Evolutionary conservation across 1,140 invertebrate species (phyloP).

Genomic region (Pemphigus obesinymphae): DNA sequence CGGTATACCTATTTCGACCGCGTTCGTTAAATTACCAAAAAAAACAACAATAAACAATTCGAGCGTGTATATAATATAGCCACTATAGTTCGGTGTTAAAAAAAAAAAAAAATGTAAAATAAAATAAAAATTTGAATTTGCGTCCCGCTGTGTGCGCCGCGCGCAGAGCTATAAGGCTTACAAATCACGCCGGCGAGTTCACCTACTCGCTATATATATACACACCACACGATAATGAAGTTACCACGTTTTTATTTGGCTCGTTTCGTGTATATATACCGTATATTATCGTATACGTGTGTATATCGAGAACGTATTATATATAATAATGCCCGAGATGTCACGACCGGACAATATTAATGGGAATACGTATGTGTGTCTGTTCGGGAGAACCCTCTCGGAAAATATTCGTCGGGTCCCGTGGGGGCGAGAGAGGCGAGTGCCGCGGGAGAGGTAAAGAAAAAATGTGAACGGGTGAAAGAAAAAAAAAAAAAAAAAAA

Average conservation of each 20-base stretch:
- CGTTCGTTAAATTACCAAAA: constrained; percentile 37
- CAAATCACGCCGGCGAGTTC: constrained; percentile 27
- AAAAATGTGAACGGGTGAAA: neutral
- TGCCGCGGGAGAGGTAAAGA: neutral
- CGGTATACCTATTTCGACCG: neutral
- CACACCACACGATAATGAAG: constrained; percentile 12
- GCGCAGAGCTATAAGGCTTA: neutral
- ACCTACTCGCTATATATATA: neutral
- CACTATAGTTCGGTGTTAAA: neutral
- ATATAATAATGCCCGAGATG: constrained; percentile 1
- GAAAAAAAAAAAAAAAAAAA: neutral
- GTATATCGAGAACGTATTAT: neutral
- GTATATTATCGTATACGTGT: neutral
- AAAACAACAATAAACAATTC: constrained; percentile 40
- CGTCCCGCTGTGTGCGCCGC: neutral
- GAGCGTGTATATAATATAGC: neutral
- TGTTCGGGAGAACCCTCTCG: constrained; percentile 1
- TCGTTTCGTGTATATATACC: too few relatives aligned
- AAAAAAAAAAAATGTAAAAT: neutral
- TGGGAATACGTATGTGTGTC: constrained; percentile 36
- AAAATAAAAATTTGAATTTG: constrained; percentile 32
- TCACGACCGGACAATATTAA: constrained; percentile 36
- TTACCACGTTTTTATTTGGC: constrained; percentile 38
- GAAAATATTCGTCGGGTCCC: constrained; percentile 22
- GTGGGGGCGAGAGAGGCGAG: neutral